A percentile compares a stretch with the other conserved stretches of the same genome.
phyloP scores from a whole-genome alignment of 2,797 vertebrate species.

The Linurgus olivaceus region DNA sequence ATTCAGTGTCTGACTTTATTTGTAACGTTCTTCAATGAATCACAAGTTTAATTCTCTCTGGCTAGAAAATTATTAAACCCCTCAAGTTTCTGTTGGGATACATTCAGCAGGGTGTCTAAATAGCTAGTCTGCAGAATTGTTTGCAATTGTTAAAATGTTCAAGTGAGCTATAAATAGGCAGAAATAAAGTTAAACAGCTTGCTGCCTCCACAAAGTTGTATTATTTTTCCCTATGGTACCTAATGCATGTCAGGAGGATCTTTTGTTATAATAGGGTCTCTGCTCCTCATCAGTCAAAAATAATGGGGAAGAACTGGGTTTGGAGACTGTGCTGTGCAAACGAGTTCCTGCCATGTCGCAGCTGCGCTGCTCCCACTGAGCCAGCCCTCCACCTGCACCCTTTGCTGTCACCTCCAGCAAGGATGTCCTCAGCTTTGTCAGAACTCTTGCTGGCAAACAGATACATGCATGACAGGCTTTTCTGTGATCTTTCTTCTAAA shows the following conservation, averaged over 20 bases:
- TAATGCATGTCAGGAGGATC: not conserved
- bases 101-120: slow-evolving; percentile 55
- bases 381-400: not conserved
- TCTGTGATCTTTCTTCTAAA: not conserved
- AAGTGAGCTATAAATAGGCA: slow-evolving; percentile 63
- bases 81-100: slow-evolving; percentile 62
- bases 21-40: slow-evolving; percentile 48
- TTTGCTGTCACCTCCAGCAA: not conserved
- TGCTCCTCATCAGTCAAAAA: not conserved
- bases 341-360: accelerated
- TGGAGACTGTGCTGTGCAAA: not conserved
- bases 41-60: slow-evolving; percentile 57
- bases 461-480: not conserved
- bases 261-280: not conserved
- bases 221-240: not conserved
- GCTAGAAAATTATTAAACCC: slow-evolving; percentile 65
- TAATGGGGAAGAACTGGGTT: not conserved
- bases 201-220: not conserved
- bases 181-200: slow-evolving; percentile 48
- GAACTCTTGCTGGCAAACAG: not conserved
- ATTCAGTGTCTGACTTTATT: slow-evolving; percentile 39
- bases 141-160: slow-evolving; percentile 61
- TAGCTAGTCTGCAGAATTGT: slow-evolving; percentile 36
- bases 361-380: not conserved
- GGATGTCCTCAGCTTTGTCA: not conserved